Evolutionary conservation across 2,113 vertebrate species (phyloP), one percentile per base, ranked within the genome.

Genomic region (Helogale parvula): DNA sequence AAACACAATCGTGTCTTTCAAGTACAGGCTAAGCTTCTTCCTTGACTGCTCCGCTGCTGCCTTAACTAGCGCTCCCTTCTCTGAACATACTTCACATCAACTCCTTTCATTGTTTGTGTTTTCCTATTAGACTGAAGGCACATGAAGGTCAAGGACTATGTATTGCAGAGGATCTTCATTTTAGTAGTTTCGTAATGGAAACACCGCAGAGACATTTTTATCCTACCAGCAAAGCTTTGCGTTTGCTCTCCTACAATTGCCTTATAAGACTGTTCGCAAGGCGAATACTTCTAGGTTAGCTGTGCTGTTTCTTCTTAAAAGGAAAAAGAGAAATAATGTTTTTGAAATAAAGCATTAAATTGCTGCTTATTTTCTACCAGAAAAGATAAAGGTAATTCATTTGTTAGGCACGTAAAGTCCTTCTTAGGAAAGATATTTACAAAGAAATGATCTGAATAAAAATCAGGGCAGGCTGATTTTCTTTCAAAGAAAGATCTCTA

Each of bases 401-500:
- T 85, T 93, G 45, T 83, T 29, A 95, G 68, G 11, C 52, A 72
- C n/a, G 10, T 96, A 9, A 92, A 71, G 16, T 14, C 92, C 11
- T 90, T 60, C 52, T 90, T 80, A 85, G 54, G 35, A 88, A 97
- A 88, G 54, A 94, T 76, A 21, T 80, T 94, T 76, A 93, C 5
- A 93, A 92, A 93, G 45, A 79, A 92, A 93, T 77, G 9, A 87
- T 88, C n/a, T 91, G 29, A 92, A 82, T 83, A 65, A 79, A 92
- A 90, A 79, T 85, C 25, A 96, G 76, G 31, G 14, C 1, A 65
- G n/a, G 81, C 68, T 94, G 41, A 41, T 41, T 41, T 41, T 63
- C 45, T 96, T 93, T 91, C 15, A 81, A 19, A 93, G n/a, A 72
- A 95, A 87, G 38, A 90, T 21, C 57, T 52, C 66, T 88, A 50